These are phyloP conservation scores for Ceraclea dissimilis DNA, from an alignment of 2,888 invertebrate species.

Conservation along the genomic window DNA sequence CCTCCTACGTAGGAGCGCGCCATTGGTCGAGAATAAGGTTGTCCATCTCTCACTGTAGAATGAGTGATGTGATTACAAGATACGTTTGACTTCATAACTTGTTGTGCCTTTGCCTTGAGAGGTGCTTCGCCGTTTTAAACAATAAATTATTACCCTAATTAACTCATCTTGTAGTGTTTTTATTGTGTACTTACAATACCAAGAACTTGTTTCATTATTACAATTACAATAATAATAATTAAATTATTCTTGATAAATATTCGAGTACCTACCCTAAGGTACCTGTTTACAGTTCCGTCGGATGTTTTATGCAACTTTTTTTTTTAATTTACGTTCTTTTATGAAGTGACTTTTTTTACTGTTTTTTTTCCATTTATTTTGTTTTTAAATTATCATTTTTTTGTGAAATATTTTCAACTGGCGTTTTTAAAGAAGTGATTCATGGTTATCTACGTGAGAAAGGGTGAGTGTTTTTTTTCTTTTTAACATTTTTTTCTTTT, in stretches of 20 bases:
- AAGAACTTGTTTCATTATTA: too few species aligned
- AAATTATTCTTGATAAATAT: too few species aligned
- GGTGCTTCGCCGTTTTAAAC: neutral
- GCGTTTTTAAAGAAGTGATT: constrained; percentile 1
- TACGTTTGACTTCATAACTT: neutral
- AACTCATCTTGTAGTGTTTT: neutral
- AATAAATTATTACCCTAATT: neutral
- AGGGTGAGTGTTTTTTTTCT: constrained; percentile 9
- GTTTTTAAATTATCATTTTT: neutral
- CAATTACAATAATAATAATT: too few species aligned
- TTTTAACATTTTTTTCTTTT: too few species aligned
- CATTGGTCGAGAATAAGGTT: neutral
- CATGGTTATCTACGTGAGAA: constrained; percentile 16
- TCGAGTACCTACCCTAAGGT: too few species aligned
- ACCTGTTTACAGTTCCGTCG: too few species aligned
- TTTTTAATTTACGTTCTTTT: neutral
- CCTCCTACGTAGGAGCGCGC: neutral
- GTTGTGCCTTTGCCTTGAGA: neutral
- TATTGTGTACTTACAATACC: neutral
- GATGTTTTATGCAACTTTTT: neutral
- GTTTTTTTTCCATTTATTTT: neutral
- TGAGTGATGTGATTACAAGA: neutral
- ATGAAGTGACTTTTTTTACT: neutral
- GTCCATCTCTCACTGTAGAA: neutral
- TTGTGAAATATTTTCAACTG: neutral